These are phyloP conservation scores for Archips crataeganus DNA, from an alignment of 2,888 invertebrate genomes.

Conservation along the genomic window DNA sequence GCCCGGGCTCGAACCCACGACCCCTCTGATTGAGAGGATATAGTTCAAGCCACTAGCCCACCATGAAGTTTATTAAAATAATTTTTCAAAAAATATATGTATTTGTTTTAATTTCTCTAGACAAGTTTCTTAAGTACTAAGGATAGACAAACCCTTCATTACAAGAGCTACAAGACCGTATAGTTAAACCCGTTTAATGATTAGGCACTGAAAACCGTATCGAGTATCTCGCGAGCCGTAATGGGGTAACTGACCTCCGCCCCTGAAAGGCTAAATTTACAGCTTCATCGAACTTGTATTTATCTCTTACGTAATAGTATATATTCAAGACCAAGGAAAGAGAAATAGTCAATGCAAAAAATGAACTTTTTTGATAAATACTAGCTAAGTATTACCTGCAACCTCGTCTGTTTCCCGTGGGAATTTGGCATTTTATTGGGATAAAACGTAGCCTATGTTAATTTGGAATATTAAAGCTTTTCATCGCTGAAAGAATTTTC, in stretches of 20 bases:
- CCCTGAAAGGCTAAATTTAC: conserved; percentile 21
- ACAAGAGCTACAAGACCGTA: neutral
- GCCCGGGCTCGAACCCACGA: no score
- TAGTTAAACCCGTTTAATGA: conserved; percentile 20
- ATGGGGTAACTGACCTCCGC: conserved; percentile 18
- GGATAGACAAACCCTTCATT: conserved; percentile 11
- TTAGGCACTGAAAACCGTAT: conserved; percentile 28
- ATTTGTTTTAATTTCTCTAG: no score
- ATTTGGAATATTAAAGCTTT: no score
- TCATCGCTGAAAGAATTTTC: no score
- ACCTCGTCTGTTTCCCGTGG: no score
- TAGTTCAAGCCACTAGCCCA: no score
- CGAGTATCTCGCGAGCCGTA: conserved; percentile 21
- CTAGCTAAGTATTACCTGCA: no score
- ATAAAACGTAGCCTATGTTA: no score
- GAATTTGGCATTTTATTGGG: no score
- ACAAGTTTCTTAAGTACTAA: neutral
- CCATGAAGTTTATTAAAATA: no score
- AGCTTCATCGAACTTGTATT: neutral
- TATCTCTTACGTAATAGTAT: neutral
- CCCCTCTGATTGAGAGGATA: no score
- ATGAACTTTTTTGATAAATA: neutral
- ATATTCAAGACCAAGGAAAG: neutral
- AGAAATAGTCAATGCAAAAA: neutral
- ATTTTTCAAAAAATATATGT: no score